A percentile compares a stretch with the other conserved stretches of the same genome.
These are phyloP conservation scores for Prosopocoilus inquinatus DNA, from an alignment of 2,888 invertebrate genomes.

Conservation along the genomic window DNA sequence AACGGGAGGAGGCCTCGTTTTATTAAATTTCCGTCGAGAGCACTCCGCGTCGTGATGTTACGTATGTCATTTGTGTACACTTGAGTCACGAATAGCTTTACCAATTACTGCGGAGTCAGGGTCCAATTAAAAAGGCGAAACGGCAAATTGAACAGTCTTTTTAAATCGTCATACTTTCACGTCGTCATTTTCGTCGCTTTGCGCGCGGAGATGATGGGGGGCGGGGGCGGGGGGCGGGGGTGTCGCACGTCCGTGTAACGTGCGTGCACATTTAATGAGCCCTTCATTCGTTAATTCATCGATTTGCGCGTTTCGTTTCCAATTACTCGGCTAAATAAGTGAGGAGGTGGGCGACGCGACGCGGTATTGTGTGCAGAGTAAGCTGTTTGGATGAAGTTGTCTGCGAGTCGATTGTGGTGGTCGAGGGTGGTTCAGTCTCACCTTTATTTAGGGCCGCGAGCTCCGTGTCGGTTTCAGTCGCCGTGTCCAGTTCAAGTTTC, in stretches of 20 bases:
- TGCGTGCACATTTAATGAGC: conserved; percentile 21
- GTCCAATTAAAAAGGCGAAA: conserved; percentile 15
- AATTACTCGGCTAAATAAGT: too few relatives aligned
- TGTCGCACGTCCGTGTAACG: conserved; percentile 13
- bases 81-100: conserved; percentile 11
- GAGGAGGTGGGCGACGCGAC: too few relatives aligned
- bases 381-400: neutral
- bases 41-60: conserved; percentile 4
- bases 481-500: conserved; percentile 36
- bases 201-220: too few relatives aligned
- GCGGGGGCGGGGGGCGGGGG: conserved; percentile 3
- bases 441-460: conserved; percentile 4
- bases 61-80: conserved; percentile 13
- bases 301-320: neutral
- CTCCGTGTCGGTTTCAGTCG: conserved; percentile 23
- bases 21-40: too few relatives aligned
- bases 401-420: neutral
- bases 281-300: neutral
- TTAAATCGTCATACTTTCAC: conserved; percentile 1
- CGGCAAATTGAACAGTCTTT: conserved; percentile 15
- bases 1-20: too few relatives aligned
- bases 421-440: conserved; percentile 3
- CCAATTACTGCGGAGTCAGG: conserved; percentile 10
- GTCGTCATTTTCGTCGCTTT: neutral
- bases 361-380: too few relatives aligned